A percentile compares a stretch with the other conserved stretches of the same genome.
These are phyloP conservation scores for Wasmannia auropunctata DNA, from an alignment of 1,140 invertebrate species.

Conservation along the genomic window DNA sequence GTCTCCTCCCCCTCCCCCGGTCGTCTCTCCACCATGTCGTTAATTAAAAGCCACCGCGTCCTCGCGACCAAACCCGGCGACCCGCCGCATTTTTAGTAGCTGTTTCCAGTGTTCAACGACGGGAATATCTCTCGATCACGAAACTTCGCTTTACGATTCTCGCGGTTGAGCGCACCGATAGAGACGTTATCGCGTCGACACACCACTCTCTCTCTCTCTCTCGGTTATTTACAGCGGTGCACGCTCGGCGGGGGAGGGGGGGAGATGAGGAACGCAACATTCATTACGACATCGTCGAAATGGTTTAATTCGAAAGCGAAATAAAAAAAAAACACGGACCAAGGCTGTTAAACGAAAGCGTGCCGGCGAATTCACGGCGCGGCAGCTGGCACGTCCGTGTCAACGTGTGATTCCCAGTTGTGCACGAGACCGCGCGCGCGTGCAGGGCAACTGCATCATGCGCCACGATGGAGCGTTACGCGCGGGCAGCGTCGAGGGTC, in stretches of 20 bases:
- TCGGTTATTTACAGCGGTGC: slow-evolving; percentile 19
- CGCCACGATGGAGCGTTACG: slow-evolving; percentile 57
- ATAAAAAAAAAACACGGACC: background rate
- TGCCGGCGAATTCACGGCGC: slow-evolving; percentile 39
- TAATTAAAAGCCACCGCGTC: slow-evolving; percentile 79
- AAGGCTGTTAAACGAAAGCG: background rate
- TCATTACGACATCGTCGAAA: background rate
- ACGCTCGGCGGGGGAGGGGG: background rate
- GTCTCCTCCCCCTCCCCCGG: slow-evolving; percentile 32
- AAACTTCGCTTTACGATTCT: slow-evolving; percentile 38
- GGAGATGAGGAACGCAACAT: background rate
- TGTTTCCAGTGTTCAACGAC: slow-evolving; percentile 51
- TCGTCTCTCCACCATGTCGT: slow-evolving; percentile 59
- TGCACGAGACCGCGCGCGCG: slow-evolving; percentile 9
- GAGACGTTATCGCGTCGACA: slow-evolving; percentile 45
- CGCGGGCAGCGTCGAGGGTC: slow-evolving; percentile 62
- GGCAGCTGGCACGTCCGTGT: background rate
- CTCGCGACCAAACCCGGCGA: slow-evolving; percentile 57
- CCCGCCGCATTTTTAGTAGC: slow-evolving; percentile 61
- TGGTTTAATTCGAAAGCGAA: background rate
- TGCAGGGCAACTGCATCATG: slow-evolving; percentile 27
- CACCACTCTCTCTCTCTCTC: background rate
- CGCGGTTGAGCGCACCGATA: slow-evolving; percentile 38
- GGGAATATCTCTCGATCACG: slow-evolving; percentile 52
- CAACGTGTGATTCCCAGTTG: slow-evolving; percentile 43